Evolutionary conservation across 1,140 invertebrate genomes (phyloP).

Genomic region (Lutraria rhynchaena): DNA sequence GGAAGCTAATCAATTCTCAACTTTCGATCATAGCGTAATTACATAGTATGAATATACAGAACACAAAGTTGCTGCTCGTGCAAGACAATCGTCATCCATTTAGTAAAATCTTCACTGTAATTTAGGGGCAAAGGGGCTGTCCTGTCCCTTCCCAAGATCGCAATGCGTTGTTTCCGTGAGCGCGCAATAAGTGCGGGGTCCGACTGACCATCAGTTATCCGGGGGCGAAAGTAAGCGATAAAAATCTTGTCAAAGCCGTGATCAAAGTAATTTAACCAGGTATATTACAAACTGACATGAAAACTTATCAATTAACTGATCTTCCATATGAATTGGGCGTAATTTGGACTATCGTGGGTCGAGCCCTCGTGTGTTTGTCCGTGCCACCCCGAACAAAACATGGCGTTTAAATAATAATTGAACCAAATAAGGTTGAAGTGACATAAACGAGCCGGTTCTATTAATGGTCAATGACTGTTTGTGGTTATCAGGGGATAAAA

Average conservation of each 20-base stretch:
- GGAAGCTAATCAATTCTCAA: no score
- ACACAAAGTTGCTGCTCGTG: conserved; percentile 34
- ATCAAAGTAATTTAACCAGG: conserved; percentile 46
- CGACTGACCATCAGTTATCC: conserved; percentile 31
- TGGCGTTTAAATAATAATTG: conserved; percentile 51
- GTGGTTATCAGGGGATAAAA: conserved; percentile 47
- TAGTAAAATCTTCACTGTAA: conserved; percentile 42
- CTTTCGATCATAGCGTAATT: conserved; percentile 28
- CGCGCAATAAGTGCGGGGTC: conserved; percentile 34
- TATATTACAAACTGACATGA: conserved; percentile 60
- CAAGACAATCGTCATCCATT: conserved; percentile 33
- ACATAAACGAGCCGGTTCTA: conserved; percentile 51
- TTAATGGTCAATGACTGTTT: conserved; percentile 51
- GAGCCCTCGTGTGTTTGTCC: conserved; percentile 43
- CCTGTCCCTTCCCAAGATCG: conserved; percentile 1
- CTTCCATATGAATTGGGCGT: conserved; percentile 54
- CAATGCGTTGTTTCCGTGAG: conserved; percentile 37
- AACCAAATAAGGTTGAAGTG: conserved; percentile 44
- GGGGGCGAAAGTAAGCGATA: conserved; percentile 47
- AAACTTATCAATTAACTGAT: conserved; percentile 56
- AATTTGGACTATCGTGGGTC: conserved; percentile 51
- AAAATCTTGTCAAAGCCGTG: conserved; percentile 45
- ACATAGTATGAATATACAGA: neutral
- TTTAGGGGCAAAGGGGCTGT: conserved; percentile 22
- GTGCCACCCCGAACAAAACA: conserved; percentile 57